These are phyloP conservation scores for Peromyscus polionotus DNA, from an alignment of 2,113 vertebrate species.

Conservation along the genomic window DNA sequence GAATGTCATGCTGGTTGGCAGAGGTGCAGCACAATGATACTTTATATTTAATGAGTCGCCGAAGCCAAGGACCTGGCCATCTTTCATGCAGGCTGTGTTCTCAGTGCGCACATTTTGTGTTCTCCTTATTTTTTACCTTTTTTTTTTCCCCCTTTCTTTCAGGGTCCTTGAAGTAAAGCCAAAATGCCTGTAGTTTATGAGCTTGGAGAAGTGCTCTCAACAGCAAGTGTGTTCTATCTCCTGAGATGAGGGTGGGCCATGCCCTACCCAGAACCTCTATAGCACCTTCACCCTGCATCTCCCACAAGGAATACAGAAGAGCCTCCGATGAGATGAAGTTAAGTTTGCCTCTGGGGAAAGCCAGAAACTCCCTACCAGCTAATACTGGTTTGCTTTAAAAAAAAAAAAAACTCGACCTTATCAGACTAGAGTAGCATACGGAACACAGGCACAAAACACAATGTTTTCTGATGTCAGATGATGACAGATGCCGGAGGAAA, in stretches of 20 bases:
- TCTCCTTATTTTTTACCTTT: not conserved
- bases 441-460: not conserved
- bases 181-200: not conserved
- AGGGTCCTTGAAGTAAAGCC: conserved; percentile 74
- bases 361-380: not conserved
- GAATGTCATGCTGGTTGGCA: conserved; percentile 48
- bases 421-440: not conserved
- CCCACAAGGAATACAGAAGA: not conserved
- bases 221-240: not conserved
- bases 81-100: conserved; percentile 71
- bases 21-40: not conserved
- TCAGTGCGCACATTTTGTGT: conserved; percentile 13
- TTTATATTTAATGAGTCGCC: conserved; percentile 85
- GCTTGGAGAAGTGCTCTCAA: conserved; percentile 15
- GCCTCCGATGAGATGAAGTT: conserved; percentile 12
- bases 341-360: conserved; percentile 39
- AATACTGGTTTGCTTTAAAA: not conserved
- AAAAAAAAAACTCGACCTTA: not conserved
- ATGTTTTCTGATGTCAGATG: conserved; percentile 54
- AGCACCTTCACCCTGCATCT: conserved; percentile 23
- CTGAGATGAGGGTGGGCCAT: conserved; percentile 61
- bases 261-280: not conserved
- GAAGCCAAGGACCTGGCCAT: conserved; percentile 63
- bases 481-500: conserved; percentile 61
- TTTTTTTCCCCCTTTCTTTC: conserved; percentile 71